Evolutionary conservation across 1,140 invertebrate genomes (phyloP).

Genomic region (Drosophila kikkawai): DNA sequence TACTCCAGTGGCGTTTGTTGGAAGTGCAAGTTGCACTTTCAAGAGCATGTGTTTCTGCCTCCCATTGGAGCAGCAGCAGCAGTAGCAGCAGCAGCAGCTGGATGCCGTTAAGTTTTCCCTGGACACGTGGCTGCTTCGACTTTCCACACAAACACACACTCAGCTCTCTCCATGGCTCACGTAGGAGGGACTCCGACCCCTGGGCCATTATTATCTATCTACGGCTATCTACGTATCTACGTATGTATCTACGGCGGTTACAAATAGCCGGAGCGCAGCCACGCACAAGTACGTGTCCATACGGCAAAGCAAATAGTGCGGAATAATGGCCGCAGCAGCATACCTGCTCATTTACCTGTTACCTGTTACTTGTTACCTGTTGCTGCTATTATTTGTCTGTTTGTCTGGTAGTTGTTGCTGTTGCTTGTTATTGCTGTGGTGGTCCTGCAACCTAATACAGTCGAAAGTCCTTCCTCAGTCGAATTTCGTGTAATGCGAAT

Average conservation of each 20-base stretch:
- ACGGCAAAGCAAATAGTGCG: constrained; percentile 70
- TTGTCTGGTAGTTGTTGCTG: neutral
- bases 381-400: constrained; percentile 15
- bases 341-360: constrained; percentile 37
- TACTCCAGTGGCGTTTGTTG: constrained; percentile 16
- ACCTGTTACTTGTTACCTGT: constrained; percentile 9
- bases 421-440: neutral
- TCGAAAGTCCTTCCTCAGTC: constrained; percentile 1
- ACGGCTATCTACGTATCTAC: constrained; percentile 14
- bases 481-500: constrained; percentile 1
- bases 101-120: constrained; percentile 7
- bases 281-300: constrained; percentile 63
- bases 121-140: constrained; percentile 32
- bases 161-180: neutral
- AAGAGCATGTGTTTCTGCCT: neutral
- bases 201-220: constrained; percentile 60
- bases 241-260: constrained; percentile 14
- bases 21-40: constrained; percentile 23
- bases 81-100: constrained; percentile 1
- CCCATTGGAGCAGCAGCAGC: neutral
- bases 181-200: constrained; percentile 18
- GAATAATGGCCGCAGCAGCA: constrained; percentile 36
- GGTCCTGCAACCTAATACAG: constrained; percentile 7
- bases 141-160: constrained; percentile 20
- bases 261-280: constrained; percentile 39